phyloP scores from a whole-genome alignment of 2,888 invertebrate genomes.

The Archips crataeganus region DNA sequence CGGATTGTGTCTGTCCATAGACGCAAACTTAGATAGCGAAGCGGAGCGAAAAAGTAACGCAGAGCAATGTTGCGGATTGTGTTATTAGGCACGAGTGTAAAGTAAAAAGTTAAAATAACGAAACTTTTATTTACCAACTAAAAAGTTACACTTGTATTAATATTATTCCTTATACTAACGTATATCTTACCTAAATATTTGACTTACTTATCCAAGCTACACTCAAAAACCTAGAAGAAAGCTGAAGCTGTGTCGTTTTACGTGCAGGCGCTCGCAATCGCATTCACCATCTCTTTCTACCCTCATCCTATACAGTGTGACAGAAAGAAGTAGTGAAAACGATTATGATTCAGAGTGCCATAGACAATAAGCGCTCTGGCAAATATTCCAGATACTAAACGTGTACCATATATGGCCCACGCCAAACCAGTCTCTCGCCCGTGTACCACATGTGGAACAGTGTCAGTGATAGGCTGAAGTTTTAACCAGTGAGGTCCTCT shows the following conservation, averaged over 20 bases:
- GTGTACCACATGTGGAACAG: not conserved
- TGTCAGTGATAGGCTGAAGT: not conserved
- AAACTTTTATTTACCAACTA: conserved; percentile 24
- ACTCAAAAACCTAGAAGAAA: not conserved
- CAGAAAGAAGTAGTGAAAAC: too few relatives aligned
- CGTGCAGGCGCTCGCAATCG: too few relatives aligned
- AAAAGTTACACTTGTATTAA: conserved; percentile 33
- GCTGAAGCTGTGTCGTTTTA: too few relatives aligned
- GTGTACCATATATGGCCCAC: not conserved
- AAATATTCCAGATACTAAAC: not conserved
- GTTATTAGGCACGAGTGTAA: not conserved
- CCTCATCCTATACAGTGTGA: too few relatives aligned
- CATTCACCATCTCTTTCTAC: too few relatives aligned
- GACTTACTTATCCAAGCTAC: not conserved
- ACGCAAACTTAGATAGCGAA: too few relatives aligned
- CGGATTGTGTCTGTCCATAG: too few relatives aligned
- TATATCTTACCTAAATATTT: conserved; percentile 15
- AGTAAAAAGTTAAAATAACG: not conserved
- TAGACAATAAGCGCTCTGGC: not conserved
- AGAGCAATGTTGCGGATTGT: too few relatives aligned
- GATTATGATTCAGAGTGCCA: too few relatives aligned
- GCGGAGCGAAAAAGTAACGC: too few relatives aligned
- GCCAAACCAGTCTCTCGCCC: not conserved
- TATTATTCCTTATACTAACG: conserved; percentile 34
- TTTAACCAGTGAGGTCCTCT: conserved; percentile 48